A percentile compares a stretch with the other conserved stretches of the same genome.
Conservation (phyloP, 2,888 invertebrate species). For the Agrypnus murinus region DNA sequence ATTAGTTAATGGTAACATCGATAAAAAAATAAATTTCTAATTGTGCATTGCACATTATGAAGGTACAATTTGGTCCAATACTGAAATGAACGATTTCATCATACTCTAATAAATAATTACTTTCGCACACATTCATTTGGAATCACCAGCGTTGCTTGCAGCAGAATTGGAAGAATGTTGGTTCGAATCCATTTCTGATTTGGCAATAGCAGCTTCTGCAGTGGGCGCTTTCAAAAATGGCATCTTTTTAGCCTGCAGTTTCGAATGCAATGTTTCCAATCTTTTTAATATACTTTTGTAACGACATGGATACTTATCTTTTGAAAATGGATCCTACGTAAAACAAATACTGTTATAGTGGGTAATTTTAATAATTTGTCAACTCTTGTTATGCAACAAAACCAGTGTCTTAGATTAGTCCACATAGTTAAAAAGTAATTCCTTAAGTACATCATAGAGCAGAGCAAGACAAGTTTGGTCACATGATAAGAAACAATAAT, state of each 20-base stretch:
- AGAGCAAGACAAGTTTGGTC: too few relatives aligned
- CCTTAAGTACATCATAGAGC: too few relatives aligned
- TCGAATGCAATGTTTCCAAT: constrained; percentile 23
- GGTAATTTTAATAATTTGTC: too few relatives aligned
- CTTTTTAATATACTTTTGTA: constrained; percentile 32
- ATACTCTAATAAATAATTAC: too few relatives aligned
- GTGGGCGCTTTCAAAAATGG: constrained; percentile 1
- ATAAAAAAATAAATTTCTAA: constrained; percentile 15
- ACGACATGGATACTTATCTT: constrained; percentile 21
- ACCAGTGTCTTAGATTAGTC: too few relatives aligned
- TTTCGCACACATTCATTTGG: too few relatives aligned
- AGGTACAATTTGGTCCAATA: constrained; percentile 31
- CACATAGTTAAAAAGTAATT: too few relatives aligned
- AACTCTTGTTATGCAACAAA: too few relatives aligned
- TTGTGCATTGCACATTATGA: background rate
- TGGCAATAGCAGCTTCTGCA: background rate
- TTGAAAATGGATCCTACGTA: constrained; percentile 38
- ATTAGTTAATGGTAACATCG: background rate
- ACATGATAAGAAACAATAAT: too few relatives aligned
- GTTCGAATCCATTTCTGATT: background rate
- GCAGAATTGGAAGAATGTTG: background rate
- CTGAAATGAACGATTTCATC: constrained; percentile 12
- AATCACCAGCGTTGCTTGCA: background rate
- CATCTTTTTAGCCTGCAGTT: constrained; percentile 15
- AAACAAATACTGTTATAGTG: too few relatives aligned